Base-by-base conservation (phyloP, 2,888 invertebrate species). In the Oscheius sp. region DNA sequence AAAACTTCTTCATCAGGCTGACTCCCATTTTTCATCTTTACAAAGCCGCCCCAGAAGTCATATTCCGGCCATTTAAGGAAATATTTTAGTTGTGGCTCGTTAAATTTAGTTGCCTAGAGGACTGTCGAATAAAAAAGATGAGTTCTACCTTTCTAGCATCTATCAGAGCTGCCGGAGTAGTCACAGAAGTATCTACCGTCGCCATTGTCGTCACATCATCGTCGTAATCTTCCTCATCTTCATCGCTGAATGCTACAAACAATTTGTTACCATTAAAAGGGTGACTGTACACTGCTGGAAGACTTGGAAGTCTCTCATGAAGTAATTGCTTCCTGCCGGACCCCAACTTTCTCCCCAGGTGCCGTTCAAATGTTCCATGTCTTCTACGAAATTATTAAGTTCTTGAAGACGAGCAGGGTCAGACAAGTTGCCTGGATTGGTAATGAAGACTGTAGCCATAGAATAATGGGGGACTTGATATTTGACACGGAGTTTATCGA, bases 61-160 rank as follows among this genome's bases (percentile, higher is more conserved):
- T 81, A 85, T 64, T 84, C 84, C 0, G 84, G 82, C 84, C 84
- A 84, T 22, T 74, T 73, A 30, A 84, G 51, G 68, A 84, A 84
- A 44, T 78, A 77, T 54, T 75, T 68, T 54, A 84, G 57, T 54
- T 85, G 85, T 2, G 76, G 77, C 26, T 79, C 81, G 36, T 73
- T 73, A 68, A 67, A 57, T 28, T n/a, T 44, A 3, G 47, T 61
- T 6, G 38, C 33, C 61, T 65, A 17, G 33, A 36, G 20, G 22
- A 9, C 24, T 17, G 20, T 47, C 4, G 5, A 20, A 12, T 12
- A 47, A 20, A 51, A 51, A 51, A 26, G 32, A 30, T n/a, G 17
- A 20, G 36, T 41, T 41, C 24, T 50, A 59, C 59, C 32, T 62
- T 28, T 24, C 33, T 12, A 4, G 62, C 50, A 6, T 62, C 50